A percentile compares a stretch with the other conserved stretches of the same genome.
phyloP scores from a whole-genome alignment of 2,113 vertebrate genomes.

The Oxygymnocypris stewartii region DNA sequence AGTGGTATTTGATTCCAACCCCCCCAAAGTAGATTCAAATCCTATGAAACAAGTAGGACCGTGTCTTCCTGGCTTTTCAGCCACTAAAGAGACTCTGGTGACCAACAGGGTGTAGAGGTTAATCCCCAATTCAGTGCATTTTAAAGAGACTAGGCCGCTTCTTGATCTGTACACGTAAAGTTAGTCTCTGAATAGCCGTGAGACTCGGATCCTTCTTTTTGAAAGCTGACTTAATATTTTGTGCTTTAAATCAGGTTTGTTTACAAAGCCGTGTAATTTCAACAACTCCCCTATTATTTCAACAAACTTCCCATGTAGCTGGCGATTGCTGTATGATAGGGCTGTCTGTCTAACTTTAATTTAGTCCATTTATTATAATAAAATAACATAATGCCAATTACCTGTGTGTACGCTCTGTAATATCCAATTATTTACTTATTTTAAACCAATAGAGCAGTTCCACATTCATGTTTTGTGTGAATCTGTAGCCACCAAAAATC shows the following conservation, averaged over 20 bases:
- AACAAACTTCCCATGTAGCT: neutral
- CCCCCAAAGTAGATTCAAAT: conserved; percentile 55
- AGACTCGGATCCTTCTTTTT: conserved; percentile 40
- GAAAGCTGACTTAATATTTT: conserved; percentile 26
- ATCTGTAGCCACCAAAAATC: neutral
- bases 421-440: neutral
- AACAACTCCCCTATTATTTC: neutral
- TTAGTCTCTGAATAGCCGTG: conserved; percentile 41
- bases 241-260: conserved; percentile 24
- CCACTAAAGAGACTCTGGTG: conserved; percentile 62
- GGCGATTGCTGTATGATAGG: neutral
- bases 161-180: conserved; percentile 47
- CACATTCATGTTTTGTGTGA: neutral
- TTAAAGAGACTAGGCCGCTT: conserved; percentile 58
- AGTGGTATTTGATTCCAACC: conserved; percentile 64
- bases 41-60: conserved; percentile 69
- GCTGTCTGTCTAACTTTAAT: neutral
- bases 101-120: conserved; percentile 65
- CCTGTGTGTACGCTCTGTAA: neutral
- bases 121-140: conserved; percentile 67
- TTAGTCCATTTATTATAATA: neutral
- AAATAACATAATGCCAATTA: neutral
- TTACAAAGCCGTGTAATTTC: conserved; percentile 9
- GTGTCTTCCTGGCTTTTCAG: conserved; percentile 64
- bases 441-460: neutral